Conservation (phyloP, 2,888 invertebrate genomes). For the Pristionchus japonicus region DNA sequence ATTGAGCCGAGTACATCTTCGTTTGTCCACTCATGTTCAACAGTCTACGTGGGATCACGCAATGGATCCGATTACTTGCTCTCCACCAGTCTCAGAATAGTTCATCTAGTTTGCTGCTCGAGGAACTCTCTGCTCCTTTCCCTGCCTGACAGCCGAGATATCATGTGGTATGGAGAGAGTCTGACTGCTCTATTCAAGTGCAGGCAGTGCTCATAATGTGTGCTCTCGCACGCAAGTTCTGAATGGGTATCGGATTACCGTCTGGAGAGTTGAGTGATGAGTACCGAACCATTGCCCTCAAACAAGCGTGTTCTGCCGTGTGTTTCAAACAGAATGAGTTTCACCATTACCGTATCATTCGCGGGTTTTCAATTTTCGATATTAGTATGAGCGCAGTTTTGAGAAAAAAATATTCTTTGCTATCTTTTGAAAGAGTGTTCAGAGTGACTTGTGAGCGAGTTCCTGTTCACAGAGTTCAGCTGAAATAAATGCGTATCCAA, state of each 20-base stretch:
- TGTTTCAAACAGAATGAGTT: neutral
- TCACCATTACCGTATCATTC: neutral
- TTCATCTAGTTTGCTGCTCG: neutral
- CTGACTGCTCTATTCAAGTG: neutral
- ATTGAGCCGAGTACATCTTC: neutral
- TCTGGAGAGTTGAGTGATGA: neutral
- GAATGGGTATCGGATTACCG: neutral
- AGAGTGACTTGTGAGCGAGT: too few relatives aligned
- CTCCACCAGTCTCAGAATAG: neutral
- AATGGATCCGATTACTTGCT: neutral
- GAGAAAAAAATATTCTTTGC: too few relatives aligned
- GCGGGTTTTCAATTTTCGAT: too few relatives aligned
- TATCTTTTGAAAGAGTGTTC: too few relatives aligned
- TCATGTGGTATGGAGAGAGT: neutral
- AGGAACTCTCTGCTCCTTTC: neutral
- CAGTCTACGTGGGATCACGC: neutral
- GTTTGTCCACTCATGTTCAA: neutral
- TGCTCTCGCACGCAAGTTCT: neutral
- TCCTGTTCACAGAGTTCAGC: too few relatives aligned
- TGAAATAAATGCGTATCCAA: too few relatives aligned
- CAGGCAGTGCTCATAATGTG: neutral
- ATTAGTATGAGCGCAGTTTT: too few relatives aligned
- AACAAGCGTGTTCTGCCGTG: too few relatives aligned
- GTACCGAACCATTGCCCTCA: neutral
- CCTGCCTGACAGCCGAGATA: neutral